Conservation (phyloP, 2,797 vertebrate species). For the Chaetodon trifasciatus region DNA sequence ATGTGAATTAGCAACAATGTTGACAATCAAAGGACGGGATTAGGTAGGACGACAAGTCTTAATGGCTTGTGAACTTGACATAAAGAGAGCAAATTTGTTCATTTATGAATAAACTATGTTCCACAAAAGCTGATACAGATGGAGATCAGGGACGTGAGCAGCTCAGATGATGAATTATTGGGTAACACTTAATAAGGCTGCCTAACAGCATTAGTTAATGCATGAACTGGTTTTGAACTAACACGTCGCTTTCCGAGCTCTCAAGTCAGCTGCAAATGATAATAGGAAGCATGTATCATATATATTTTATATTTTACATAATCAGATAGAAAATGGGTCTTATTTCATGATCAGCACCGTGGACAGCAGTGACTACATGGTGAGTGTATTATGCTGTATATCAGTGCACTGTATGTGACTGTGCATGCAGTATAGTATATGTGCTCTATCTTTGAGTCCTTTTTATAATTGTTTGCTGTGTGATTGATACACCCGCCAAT, state of each 20-base stretch:
- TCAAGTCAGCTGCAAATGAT: slow-evolving; percentile 23
- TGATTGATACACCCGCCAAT: slow-evolving; percentile 54
- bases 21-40: slow-evolving; percentile 61
- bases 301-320: slow-evolving; percentile 33
- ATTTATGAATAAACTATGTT: slow-evolving; percentile 60
- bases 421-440: not conserved
- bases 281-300: slow-evolving; percentile 28
- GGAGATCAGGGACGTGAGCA: slow-evolving; percentile 44
- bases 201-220: slow-evolving; percentile 32
- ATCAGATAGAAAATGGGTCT: slow-evolving; percentile 28
- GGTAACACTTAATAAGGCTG: slow-evolving; percentile 41
- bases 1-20: slow-evolving; percentile 52
- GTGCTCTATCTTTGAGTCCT: slow-evolving; percentile 26
- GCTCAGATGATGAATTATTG: slow-evolving; percentile 63
- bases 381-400: not conserved
- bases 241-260: slow-evolving; percentile 20
- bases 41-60: slow-evolving; percentile 52
- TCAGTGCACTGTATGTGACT: not conserved
- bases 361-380: slow-evolving; percentile 14
- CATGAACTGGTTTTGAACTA: slow-evolving; percentile 51
- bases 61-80: slow-evolving; percentile 32
- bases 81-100: slow-evolving; percentile 36
- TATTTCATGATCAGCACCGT: slow-evolving; percentile 14
- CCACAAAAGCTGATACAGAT: slow-evolving; percentile 41
- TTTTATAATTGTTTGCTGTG: slow-evolving; percentile 55